These are phyloP conservation scores for Pangasianodon gigas DNA, from an alignment of 2,113 vertebrate species.

Conservation along the genomic window DNA sequence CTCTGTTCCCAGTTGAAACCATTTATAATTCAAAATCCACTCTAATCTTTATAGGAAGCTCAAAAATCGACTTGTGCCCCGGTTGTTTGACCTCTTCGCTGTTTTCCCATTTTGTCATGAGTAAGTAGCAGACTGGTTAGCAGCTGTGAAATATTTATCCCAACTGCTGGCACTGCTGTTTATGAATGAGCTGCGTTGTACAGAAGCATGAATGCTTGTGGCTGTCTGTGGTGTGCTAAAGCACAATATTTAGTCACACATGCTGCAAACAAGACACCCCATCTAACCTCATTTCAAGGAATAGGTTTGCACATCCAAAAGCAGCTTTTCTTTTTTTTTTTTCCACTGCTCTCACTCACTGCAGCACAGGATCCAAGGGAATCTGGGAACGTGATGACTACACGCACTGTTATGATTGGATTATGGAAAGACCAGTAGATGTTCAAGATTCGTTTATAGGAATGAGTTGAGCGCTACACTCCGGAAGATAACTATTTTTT, in stretches of 20 bases:
- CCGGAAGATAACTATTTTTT: background rate
- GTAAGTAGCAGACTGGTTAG: constrained; percentile 40
- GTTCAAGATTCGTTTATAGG: background rate
- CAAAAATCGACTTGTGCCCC: constrained; percentile 57
- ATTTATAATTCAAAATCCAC: constrained; percentile 66
- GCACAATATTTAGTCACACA: constrained; percentile 56
- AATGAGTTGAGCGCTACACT: background rate
- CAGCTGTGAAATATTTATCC: constrained; percentile 55
- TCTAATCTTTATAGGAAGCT: constrained; percentile 73
- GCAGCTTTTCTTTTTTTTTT: background rate
- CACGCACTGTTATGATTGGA: background rate
- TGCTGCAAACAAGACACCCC: constrained; percentile 48
- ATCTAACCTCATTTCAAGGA: constrained; percentile 40
- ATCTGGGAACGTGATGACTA: background rate
- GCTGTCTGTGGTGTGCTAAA: constrained; percentile 29
- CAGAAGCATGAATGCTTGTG: constrained; percentile 52
- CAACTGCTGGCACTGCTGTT: constrained; percentile 45
- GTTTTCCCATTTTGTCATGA: constrained; percentile 31
- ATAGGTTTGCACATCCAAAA: background rate
- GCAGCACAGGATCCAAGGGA: background rate
- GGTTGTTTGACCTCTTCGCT: constrained; percentile 55
- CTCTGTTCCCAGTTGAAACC: constrained; percentile 53
- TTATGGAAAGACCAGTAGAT: constrained; percentile 22
- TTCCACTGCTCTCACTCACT: background rate
- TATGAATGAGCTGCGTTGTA: constrained; percentile 59